A percentile compares a stretch with the other conserved stretches of the same genome.
Conservation (phyloP, 2,888 invertebrate species). For the Standfussiana lucernea region DNA sequence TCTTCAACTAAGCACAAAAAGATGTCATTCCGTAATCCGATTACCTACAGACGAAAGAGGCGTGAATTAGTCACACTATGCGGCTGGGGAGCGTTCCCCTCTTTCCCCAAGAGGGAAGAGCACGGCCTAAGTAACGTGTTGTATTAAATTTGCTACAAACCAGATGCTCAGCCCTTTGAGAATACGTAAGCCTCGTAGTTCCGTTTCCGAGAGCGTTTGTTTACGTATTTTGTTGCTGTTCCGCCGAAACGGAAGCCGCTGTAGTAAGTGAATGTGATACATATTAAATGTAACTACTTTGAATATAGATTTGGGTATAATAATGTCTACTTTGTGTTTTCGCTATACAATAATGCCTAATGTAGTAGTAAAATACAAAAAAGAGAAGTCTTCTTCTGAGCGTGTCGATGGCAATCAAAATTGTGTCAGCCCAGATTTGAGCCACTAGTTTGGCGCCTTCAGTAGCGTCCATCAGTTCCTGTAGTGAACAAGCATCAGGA, state of each 20-base stretch:
- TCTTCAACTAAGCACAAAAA: slow-evolving; percentile 1
- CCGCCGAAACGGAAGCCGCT: slow-evolving; percentile 17
- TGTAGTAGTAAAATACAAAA: background rate
- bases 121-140: slow-evolving; percentile 53
- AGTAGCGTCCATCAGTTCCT: too few species aligned
- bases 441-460: too few species aligned
- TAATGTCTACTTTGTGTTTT: background rate
- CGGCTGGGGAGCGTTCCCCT: slow-evolving; percentile 54
- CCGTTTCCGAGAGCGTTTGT: slow-evolving; percentile 48
- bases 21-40: slow-evolving; percentile 26
- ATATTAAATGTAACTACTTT: background rate
- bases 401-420: too few species aligned
- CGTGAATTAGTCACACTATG: slow-evolving; percentile 49
- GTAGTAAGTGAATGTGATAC: slow-evolving; percentile 17
- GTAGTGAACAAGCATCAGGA: too few species aligned
- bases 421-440: too few species aligned
- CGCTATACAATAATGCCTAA: background rate
- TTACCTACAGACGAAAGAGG: slow-evolving; percentile 30
- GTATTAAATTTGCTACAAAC: slow-evolving; percentile 67
- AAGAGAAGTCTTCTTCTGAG: too few species aligned
- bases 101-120: slow-evolving; percentile 49
- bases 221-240: slow-evolving; percentile 37
- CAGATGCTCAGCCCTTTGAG: slow-evolving; percentile 64
- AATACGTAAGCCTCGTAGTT: slow-evolving; percentile 49
- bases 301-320: background rate